Evolutionary conservation across 2,888 invertebrate species (phyloP).

Genomic region (Quadroppia sp.): DNA sequence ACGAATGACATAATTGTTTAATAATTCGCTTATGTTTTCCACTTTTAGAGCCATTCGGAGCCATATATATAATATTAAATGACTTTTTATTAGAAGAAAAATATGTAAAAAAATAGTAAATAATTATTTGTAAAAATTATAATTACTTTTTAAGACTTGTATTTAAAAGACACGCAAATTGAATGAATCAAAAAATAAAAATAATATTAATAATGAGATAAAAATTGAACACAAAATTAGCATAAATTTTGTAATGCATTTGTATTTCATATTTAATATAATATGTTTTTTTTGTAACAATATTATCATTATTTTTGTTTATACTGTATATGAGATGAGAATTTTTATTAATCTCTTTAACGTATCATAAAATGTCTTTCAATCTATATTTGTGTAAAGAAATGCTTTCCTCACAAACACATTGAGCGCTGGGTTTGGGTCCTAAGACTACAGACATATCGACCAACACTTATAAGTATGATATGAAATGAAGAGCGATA

Average conservation of each 20-base stretch:
- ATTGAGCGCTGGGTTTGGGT: constrained; percentile 4
- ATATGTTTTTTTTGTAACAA: not conserved
- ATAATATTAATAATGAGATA: not conserved
- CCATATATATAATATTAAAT: not conserved
- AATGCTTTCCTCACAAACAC: not conserved
- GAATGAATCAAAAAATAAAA: not conserved
- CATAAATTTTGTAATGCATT: too few relatives aligned
- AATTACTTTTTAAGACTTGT: not conserved
- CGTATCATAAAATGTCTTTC: not conserved
- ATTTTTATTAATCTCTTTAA: not conserved
- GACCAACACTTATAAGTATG: not conserved
- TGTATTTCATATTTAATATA: not conserved
- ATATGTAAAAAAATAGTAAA: not conserved
- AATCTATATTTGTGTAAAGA: not conserved
- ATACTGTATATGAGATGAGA: not conserved
- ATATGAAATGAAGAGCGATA: constrained; percentile 23
- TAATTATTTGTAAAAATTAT: not conserved
- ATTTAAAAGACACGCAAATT: not conserved
- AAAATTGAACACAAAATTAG: too few relatives aligned
- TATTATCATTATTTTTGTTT: not conserved
- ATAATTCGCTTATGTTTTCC: not conserved
- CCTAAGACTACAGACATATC: not conserved
- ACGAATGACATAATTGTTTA: not conserved
- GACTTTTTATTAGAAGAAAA: not conserved
- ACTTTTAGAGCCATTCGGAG: not conserved